Evolutionary conservation across 2,113 vertebrate species (phyloP), one percentile per base, ranked within the genome.

Genomic region (Hippocampus abdominalis): DNA sequence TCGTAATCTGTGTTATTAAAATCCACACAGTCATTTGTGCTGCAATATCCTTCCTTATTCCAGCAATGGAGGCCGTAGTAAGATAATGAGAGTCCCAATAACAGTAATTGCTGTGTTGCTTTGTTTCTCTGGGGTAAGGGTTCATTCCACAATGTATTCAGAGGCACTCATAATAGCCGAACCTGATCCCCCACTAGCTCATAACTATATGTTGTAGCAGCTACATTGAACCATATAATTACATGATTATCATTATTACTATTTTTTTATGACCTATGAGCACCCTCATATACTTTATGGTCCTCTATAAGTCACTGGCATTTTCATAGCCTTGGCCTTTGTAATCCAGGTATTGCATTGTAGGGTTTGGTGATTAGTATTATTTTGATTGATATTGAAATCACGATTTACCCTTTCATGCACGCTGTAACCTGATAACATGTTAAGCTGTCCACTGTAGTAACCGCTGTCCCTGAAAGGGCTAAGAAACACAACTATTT

Each of bases 1-100:
- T 18, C 64, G 25, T 63, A 49, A 63, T 70, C 13, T 63, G 20
- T 66, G 70, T 54, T 48, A 42, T 36, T 56, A 16, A 15, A 66
- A n/a, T 63, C 56, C 20, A 32, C 23, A 42, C 57, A 54, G 3
- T 25, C 54, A 66, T 73, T 64, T 53, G 39, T 64, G 67, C 62
- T 29, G 29, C 72, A 66, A 69, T 59, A 72, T 70, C 71, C 74
- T 70, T 2, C 57, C 73, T 53, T 68, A 18, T 76, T 70, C 65
- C 57, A 61, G 60, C 63, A 57, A 63, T 44, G 25, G 29, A 0
- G 21, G 42, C 60, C 71, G 36, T 27, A 62, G 63, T 11, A 20
- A 39, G 48, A 72, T 76, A 46, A 88, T 80, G 82, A 66, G 60
- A 74, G 56, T 77, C 21, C 78, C 29, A 76, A 81, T 71, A 83